Base-by-base conservation (phyloP, 2,888 invertebrate genomes). In the Sesia apiformis region DNA sequence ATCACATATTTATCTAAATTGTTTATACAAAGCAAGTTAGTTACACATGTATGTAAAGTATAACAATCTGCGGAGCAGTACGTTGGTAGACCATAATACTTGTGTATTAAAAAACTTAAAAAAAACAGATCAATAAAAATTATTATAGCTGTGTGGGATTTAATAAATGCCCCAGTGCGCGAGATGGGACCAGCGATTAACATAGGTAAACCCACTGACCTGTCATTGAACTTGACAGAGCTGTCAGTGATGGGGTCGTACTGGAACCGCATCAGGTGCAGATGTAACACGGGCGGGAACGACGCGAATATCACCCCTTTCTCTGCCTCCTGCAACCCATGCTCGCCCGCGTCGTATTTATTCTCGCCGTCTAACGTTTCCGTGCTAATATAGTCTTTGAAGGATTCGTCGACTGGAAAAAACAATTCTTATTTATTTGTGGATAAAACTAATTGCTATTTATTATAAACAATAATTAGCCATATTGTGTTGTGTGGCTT, bases 211-310 rank as follows among this genome's bases (percentile, higher is more conserved):
- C 23, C 43, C 4, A 70, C 81, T 78, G 57, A 92, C 91, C 93
- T 92, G 82, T 95, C 95, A 69, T 95, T 99, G 71, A 98, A 97
- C 91, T 99, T 99, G 64, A 99, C 97, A 39, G 98, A 98, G 77
- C 97, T 96, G 81, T 99, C 98, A 5, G 98, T 97, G 63, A 97
- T 93, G 0, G 98, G 98, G 81, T 99, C 99, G 74, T 99, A 99
- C 81, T 99, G 99, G 90, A 99, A 99, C 66, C 99, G 91, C 97
- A 99, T 98, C 61, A 99, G 92, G 88, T 99, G 99, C 63, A 99
- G 91, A 89, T 99, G 99, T 60, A 99, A 91, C 39, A 99, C 97
- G 3, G 99, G 99, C 38, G 99, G 99, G 86, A 99, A 98, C 6
- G 96, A 93, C 5, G 97, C 94, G 83, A 99, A 99, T 59, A 97